Conservation (phyloP, 2,797 vertebrate genomes). For the Sebastes steindachneri region DNA sequence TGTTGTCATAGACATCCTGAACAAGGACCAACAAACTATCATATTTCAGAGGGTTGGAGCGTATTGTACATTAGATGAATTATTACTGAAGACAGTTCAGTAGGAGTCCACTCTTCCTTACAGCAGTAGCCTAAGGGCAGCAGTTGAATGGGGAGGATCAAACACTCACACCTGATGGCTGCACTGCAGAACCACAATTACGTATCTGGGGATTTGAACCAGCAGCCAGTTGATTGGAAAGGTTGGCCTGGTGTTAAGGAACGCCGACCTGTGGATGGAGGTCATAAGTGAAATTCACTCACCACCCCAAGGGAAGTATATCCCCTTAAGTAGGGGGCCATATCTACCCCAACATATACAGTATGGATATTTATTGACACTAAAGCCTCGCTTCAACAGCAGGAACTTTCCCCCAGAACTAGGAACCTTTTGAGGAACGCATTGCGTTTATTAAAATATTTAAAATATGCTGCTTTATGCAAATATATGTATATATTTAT, state of each 20-base stretch:
- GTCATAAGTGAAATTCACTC: not conserved
- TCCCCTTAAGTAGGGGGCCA: not conserved
- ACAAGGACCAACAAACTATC: not conserved
- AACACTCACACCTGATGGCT: constrained; percentile 3
- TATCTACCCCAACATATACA: not conserved
- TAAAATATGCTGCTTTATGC: too few relatives aligned
- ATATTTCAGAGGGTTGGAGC: not conserved
- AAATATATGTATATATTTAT: too few relatives aligned
- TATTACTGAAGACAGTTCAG: not conserved
- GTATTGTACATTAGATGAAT: not conserved
- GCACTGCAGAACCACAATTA: not conserved
- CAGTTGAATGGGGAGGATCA: not conserved
- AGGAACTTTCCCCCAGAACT: too few relatives aligned
- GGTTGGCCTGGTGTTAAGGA: not conserved
- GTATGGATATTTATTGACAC: not conserved
- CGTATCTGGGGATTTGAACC: constrained; percentile 6
- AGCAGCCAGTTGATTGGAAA: not conserved
- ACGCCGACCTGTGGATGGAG: not conserved
- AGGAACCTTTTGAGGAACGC: too few relatives aligned
- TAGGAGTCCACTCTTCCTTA: not conserved
- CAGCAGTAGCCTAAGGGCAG: not conserved
- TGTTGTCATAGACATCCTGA: constrained; percentile 5
- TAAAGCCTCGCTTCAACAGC: not conserved
- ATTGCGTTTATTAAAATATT: too few relatives aligned
- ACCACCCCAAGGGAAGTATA: not conserved